These are phyloP conservation scores for Thymelicus acteon DNA, from an alignment of 2,888 invertebrate species.

Conservation along the genomic window DNA sequence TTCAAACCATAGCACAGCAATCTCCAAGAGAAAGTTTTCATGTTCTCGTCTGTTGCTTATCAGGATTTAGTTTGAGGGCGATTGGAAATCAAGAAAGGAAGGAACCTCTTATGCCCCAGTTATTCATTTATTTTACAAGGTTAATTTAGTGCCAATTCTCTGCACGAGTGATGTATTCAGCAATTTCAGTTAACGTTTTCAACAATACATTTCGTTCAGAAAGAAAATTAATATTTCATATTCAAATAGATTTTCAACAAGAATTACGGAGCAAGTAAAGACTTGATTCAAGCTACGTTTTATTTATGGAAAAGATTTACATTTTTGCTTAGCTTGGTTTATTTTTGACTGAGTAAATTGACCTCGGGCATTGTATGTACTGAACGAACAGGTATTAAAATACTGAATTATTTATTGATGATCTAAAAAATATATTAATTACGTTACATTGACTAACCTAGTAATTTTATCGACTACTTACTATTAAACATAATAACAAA, in stretches of 20 bases:
- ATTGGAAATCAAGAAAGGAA: too few species aligned
- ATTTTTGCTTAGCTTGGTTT: background rate
- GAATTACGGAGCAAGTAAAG: background rate
- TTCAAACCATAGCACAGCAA: too few species aligned
- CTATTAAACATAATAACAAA: too few species aligned
- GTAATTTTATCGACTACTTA: too few species aligned
- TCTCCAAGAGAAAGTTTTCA: too few species aligned
- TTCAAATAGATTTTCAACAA: background rate
- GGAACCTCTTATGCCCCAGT: too few species aligned
- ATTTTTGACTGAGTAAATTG: background rate
- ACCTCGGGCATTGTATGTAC: background rate
- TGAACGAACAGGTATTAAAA: too few species aligned
- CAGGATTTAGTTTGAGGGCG: too few species aligned
- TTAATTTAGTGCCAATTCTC: background rate
- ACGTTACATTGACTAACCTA: too few species aligned
- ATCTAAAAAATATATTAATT: too few species aligned
- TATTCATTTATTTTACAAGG: background rate
- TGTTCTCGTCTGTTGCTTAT: too few species aligned
- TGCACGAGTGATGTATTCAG: background rate
- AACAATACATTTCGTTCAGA: background rate
- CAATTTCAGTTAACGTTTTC: background rate
- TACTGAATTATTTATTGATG: too few species aligned
- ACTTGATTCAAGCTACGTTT: background rate
- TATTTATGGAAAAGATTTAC: background rate
- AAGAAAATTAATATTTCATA: background rate